Evolutionary conservation across 2,888 invertebrate genomes (phyloP), one percentile per base, ranked within the genome.

Genomic region (Stenchaetothrips biformis): DNA sequence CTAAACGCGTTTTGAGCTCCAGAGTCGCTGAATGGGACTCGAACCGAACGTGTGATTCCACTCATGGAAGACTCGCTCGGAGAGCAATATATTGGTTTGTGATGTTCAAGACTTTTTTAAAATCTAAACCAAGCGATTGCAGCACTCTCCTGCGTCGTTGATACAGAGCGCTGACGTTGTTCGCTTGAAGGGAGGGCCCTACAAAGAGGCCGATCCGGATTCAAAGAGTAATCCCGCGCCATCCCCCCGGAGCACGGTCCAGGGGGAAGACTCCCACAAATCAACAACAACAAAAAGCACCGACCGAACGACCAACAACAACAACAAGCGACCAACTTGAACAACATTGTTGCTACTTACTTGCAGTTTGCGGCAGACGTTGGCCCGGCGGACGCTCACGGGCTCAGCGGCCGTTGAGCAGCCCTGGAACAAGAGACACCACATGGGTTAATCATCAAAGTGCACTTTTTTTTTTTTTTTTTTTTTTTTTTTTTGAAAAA

Each of bases 301-400:
- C 53, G 53, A 9, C 59, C 7, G 13, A 59, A 18, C 13, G 13
- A 18, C 49, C 11, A 11, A 49, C 8, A 53, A 13, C 59, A 59
- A 59, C 6, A 18, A 3, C 6, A 59, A 16, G 59, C 59, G 59
- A 59, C 59, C 6, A 59, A 18, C 53, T 53, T 53, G 53, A 37
- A 4, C 37, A 4, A 1, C 4, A 37, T 37, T 37, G 37, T 4
- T 4, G 37, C 2, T 37, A 18, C 67, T 74, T 74, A 74, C 67
- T 74, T 74, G 67, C 67, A 74, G 67, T 74, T 74, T 74, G 67
- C 67, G 67, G 67, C 67, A 74, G 25, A 74, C 21, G 67, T 9
- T 74, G 67, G 25, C 25, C 67, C 67, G 67, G 11, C 25, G 21
- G 21, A 8, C 11, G 11, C 7, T 74, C 11, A 74, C 67, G 67